Evolutionary conservation across 2,888 invertebrate genomes (phyloP).

Genomic region (Campoplex capitator): DNA sequence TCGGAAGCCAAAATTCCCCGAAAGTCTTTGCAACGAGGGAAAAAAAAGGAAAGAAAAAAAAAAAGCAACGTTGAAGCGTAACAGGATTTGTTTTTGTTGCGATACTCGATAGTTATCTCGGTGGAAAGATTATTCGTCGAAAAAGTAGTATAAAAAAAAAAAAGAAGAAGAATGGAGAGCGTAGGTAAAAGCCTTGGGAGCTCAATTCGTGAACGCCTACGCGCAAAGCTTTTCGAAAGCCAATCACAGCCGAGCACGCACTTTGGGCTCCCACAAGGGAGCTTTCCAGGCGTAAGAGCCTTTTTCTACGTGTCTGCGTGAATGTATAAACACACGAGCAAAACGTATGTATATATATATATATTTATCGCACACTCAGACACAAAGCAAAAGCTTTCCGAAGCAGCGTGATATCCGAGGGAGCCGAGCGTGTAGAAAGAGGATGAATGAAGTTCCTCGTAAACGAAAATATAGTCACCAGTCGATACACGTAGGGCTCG

Average conservation of each 20-base stretch:
- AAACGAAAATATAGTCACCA: not conserved
- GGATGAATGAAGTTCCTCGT: constrained; percentile 76
- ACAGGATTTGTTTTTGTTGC: not conserved
- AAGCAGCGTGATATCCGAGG: constrained; percentile 22
- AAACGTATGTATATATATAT: not conserved
- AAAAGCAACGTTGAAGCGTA: not conserved
- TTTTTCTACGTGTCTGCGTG: not conserved
- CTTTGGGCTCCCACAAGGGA: constrained; percentile 74
- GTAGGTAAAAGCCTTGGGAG: constrained; percentile 58
- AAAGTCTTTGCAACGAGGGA: not conserved
- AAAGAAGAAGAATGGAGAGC: constrained; percentile 23
- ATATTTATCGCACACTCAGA: not conserved
- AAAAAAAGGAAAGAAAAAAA: not conserved
- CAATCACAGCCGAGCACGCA: constrained; percentile 73
- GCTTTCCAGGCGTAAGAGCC: constrained; percentile 44
- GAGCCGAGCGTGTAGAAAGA: constrained; percentile 62
- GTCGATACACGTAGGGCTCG: not conserved
- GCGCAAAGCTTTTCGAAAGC: constrained; percentile 65
- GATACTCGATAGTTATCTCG: not conserved
- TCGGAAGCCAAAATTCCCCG: not conserved
- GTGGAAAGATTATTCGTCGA: constrained; percentile 1
- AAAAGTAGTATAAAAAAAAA: not conserved
- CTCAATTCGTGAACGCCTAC: constrained; percentile 70
- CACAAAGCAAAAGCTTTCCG: constrained; percentile 14
- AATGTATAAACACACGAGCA: not conserved